Evolutionary conservation across 2,797 vertebrate species (phyloP).

Genomic region (Lepus townsendii): DNA sequence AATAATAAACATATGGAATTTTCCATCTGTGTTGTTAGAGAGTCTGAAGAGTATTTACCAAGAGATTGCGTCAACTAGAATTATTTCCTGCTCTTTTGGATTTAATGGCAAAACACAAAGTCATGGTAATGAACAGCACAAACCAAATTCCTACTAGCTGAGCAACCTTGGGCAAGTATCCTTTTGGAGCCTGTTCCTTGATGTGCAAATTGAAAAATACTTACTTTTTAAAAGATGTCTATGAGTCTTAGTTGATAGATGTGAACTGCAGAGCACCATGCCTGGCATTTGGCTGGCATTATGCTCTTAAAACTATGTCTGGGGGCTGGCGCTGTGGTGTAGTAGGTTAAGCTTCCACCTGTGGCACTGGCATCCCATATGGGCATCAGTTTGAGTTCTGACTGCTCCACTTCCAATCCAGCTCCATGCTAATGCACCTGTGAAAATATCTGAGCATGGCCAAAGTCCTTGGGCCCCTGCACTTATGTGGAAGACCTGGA

Average conservation of each 20-base stretch:
- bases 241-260: background rate
- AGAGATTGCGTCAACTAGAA: background rate
- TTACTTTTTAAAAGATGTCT: conserved; percentile 38
- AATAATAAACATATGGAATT: background rate
- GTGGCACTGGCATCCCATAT: no score
- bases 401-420: no score
- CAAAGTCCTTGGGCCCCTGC: no score
- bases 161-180: background rate
- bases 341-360: no score
- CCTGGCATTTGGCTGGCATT: background rate
- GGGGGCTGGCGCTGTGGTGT: no score
- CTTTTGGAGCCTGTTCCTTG: background rate
- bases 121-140: background rate
- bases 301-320: no score
- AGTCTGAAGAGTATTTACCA: background rate
- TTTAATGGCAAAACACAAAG: conserved; percentile 1
- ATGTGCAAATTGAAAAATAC: background rate
- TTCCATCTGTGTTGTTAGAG: conserved; percentile 26
- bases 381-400: no score
- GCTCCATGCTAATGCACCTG: no score
- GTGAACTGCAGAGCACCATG: background rate
- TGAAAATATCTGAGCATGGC: no score
- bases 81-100: conserved; percentile 27
- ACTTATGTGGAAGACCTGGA: no score
- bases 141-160: conserved; percentile 10